Base-by-base conservation (phyloP, 2,888 invertebrate genomes). In the Augochlorella aurata region DNA sequence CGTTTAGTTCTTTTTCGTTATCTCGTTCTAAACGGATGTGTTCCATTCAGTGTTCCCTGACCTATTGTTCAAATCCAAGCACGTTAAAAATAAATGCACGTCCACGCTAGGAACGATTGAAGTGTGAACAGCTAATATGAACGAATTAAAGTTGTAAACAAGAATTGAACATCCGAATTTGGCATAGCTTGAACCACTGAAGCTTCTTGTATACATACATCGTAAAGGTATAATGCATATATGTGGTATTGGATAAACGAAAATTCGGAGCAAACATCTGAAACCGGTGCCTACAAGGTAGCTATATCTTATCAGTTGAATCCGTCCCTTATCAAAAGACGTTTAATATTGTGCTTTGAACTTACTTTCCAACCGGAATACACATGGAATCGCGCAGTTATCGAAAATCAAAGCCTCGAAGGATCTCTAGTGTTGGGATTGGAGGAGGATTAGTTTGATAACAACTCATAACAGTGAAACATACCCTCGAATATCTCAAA, bases 241-340 rank as follows among this genome's bases (percentile, higher is more conserved):
- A 24, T 58, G 24, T 24, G 21, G 21, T 21, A 24, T 21, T 58
- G 54, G 12, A 21, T 24, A 24, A 58, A 58, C 14, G n/a, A 38
- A 24, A 58, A 58, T 24, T 14, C 14, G 12, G 12, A 24, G 54
- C 54, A 58, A 58, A 58, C 54, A 58, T 24, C 14, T 54, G n/a
- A 24, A 14, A 24, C 24, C 54, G 54, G 21, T 58, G 54, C 14
- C 21, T 1, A 24, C 24, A 58, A 58, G 24, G 21, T 14, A 58
- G 54, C 14, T 58, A 21, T 58, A 58, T 58, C 54, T 58, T 58
- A 58, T 58, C 54, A 58, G 54, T 58, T 21, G 5, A 58, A 58
- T 24, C 54, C 54, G 14, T 38, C 24, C 54, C 24, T 58, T 58
- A 58, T 58, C 54, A 14, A 21, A 58, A 14, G 24, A 24, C 21